A percentile compares a stretch with the other conserved stretches of the same genome.
phyloP scores from a whole-genome alignment of 2,888 invertebrate genomes.

The Oxystoma pomonae region DNA sequence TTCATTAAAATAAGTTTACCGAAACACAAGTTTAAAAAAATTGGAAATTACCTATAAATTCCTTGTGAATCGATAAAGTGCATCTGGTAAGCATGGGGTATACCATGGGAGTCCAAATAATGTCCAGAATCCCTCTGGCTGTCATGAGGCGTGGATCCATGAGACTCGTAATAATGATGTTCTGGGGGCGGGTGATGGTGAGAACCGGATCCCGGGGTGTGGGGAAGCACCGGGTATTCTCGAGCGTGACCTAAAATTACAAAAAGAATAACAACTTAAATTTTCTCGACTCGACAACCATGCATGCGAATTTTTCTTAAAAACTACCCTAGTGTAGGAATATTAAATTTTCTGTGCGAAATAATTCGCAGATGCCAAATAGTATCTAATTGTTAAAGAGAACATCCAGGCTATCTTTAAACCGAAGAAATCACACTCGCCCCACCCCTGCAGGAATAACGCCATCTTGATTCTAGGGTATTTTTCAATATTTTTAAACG shows the following conservation, averaged over 20 bases:
- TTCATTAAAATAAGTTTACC: no score
- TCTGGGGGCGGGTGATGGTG: constrained; percentile 25
- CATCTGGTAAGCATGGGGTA: constrained; percentile 43
- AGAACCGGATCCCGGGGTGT: constrained; percentile 21
- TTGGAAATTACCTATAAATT: constrained; percentile 32
- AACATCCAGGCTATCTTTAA: no score
- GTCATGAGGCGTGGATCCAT: constrained; percentile 20
- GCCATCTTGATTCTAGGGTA: no score
- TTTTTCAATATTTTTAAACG: no score
- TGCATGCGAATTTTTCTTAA: neutral
- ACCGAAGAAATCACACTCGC: no score
- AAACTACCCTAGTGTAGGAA: no score
- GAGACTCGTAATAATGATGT: constrained; percentile 30
- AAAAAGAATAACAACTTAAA: neutral
- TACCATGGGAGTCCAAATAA: constrained; percentile 44
- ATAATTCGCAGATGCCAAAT: no score
- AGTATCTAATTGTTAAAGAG: no score
- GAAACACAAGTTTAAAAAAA: no score
- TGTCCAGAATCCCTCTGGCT: constrained; percentile 37
- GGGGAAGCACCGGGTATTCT: constrained; percentile 43
- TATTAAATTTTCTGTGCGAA: no score
- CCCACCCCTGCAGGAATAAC: no score
- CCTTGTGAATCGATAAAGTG: constrained; percentile 47
- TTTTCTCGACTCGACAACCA: neutral
- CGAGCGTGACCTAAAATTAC: constrained; percentile 15